These are phyloP conservation scores for Amyelois transitella DNA, from an alignment of 1,140 invertebrate species.

Conservation along the genomic window DNA sequence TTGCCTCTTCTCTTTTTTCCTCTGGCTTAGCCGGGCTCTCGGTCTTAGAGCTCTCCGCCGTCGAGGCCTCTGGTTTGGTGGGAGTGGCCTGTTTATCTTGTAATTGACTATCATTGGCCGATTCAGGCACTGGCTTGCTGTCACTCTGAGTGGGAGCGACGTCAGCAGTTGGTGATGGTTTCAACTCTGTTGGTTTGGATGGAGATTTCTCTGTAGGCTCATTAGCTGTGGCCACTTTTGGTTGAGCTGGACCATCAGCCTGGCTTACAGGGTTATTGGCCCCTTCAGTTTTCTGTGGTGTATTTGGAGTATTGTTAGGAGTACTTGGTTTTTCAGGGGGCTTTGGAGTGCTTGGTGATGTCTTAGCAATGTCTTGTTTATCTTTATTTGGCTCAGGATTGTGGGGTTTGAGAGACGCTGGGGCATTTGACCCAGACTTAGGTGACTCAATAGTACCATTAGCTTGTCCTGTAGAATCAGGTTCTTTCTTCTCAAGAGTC, in stretches of 20 bases:
- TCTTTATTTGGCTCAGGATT: conserved; percentile 59
- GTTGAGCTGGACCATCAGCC: conserved; percentile 40
- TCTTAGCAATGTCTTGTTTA: conserved; percentile 64
- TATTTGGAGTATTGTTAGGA: conserved; percentile 31
- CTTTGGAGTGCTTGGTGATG: conserved; percentile 64
- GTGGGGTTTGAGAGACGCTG: conserved; percentile 46
- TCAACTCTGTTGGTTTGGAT: conserved; percentile 48
- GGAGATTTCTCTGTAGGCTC: conserved; percentile 56
- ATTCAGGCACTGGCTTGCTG: conserved; percentile 54
- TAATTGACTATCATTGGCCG: conserved; percentile 54
- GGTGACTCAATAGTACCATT: conserved; percentile 64
- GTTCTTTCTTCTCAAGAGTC: conserved; percentile 63
- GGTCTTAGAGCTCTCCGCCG: conserved; percentile 15
- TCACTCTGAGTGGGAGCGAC: conserved; percentile 58
- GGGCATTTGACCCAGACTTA: conserved; percentile 46
- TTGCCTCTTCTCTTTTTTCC: conserved; percentile 30
- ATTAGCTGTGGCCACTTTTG: conserved; percentile 61
- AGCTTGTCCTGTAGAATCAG: conserved; percentile 49
- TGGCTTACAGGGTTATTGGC: conserved; percentile 30
- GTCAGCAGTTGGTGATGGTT: conserved; percentile 52
- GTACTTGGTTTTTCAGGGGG: conserved; percentile 51
- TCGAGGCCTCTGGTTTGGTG: conserved; percentile 35
- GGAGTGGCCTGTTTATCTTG: conserved; percentile 39
- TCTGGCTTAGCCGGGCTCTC: conserved; percentile 18
- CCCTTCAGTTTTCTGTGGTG: conserved; percentile 46